Base-by-base conservation (phyloP, 2,113 vertebrate species). In the Eubucco bourcierii region DNA sequence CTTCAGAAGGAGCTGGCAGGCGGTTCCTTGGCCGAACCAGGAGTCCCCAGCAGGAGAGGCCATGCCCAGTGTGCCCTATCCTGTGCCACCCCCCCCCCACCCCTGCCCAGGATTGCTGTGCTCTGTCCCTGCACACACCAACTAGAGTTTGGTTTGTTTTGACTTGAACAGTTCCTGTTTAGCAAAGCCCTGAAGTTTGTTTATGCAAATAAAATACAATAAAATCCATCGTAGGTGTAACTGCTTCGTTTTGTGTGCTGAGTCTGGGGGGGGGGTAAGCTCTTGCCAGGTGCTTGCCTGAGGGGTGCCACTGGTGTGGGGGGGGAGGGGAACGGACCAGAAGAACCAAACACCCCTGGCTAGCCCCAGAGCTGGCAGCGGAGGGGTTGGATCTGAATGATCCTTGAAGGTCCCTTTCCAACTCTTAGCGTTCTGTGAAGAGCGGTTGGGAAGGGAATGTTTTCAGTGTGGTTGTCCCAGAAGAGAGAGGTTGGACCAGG, bases 131-230 rank as follows among this genome's bases (percentile, higher is more conserved):
- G 29, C 88, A 87, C 91, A 94, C 96, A 96, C 95, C 95, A 52
- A 94, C 96, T 96, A 95, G 94, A 88, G 94, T 97, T 97, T 97
- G 96, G 96, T 97, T 97, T 97, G 97, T 96, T 98, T 95, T 95
- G 96, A 97, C 93, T 95, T 94, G 96, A 93, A 95, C 97, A 90
- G 95, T 97, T 98, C 97, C 95, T 97, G 96, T 97, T 98, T 96
- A 96, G 97, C 93, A 70, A 93, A 88, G 81, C 96, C 94, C 96
- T 68, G 53, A 84, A 93, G 96, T 97, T 98, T 98, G 97, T 98
- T 98, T 97, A 97, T 97, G 96, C 97, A 97, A 98, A 98, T 98
- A 98, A 98, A 98, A 87, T 82, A 93, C 80, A 97, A 97, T 98
- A 97, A 97, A 97, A 85, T 82, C 88, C 97, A 96, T 92, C 60